A percentile compares a stretch with the other conserved stretches of the same genome.
phyloP scores from a whole-genome alignment of 2,888 invertebrate genomes.

The Cantharis rufa region DNA sequence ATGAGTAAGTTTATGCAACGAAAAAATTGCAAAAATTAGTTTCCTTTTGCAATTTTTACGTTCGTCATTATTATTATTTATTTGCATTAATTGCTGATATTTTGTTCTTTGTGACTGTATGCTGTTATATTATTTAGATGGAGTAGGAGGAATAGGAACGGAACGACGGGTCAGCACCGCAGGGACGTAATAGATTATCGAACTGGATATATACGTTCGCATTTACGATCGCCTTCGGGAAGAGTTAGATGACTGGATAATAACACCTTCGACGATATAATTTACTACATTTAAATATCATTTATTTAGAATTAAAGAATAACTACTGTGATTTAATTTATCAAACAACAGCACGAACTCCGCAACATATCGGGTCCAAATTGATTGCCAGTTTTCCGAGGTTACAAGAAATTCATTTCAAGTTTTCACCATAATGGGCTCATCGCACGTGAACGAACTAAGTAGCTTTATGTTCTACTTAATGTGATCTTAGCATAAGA shows the following conservation, averaged over 20 bases:
- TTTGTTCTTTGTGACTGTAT: slow-evolving; percentile 3
- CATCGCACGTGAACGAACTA: neutral
- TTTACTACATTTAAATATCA: slow-evolving; percentile 1
- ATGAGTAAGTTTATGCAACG: neutral
- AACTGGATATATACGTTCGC: slow-evolving; percentile 88
- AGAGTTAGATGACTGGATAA: slow-evolving; percentile 81
- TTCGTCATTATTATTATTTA: slow-evolving; percentile 8
- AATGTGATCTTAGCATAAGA: neutral
- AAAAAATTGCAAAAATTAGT: neutral
- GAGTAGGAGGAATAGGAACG: slow-evolving; percentile 74
- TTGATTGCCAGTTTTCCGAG: neutral
- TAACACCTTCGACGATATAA: neutral
- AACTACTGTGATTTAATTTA: slow-evolving; percentile 9
- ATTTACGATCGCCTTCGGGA: slow-evolving; percentile 89
- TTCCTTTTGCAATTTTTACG: neutral
- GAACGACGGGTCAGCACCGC: slow-evolving; percentile 59
- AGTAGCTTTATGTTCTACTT: neutral
- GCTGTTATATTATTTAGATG: slow-evolving; percentile 63
- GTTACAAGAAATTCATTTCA: neutral
- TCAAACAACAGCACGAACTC: neutral
- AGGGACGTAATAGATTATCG: slow-evolving; percentile 78
- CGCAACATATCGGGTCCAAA: neutral
- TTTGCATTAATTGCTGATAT: slow-evolving; percentile 3
- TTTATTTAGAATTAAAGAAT: neutral
- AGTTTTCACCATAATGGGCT: neutral